Evolutionary conservation across 2,113 vertebrate genomes (phyloP).

Genomic region (Pipa parva): DNA sequence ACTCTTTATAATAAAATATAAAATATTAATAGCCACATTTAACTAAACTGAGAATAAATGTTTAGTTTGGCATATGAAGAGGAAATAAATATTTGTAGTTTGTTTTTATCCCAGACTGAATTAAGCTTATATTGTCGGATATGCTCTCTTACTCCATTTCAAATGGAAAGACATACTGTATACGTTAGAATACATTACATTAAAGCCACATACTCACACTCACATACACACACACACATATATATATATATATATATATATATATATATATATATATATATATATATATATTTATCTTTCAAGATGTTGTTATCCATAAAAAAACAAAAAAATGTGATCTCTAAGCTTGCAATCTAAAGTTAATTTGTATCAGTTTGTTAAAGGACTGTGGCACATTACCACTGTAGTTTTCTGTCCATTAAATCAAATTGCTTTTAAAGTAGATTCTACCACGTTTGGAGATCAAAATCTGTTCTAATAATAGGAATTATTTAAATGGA

Average conservation of each 20-base stretch:
- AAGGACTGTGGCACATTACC: slow-evolving; percentile 21
- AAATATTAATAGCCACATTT: no score
- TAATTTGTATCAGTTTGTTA: slow-evolving; percentile 31
- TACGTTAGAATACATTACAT: no score
- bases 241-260: slow-evolving; percentile 11
- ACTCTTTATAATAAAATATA: no score
- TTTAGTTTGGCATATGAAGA: no score
- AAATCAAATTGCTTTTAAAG: slow-evolving; percentile 39
- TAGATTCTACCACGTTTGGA: slow-evolving; percentile 36
- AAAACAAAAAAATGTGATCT: slow-evolving; percentile 22
- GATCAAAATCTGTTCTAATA: slow-evolving; percentile 38
- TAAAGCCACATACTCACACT: no score
- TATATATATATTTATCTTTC: slow-evolving; percentile 5
- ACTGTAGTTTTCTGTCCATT: slow-evolving; percentile 30
- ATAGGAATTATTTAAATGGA: slow-evolving; percentile 44
- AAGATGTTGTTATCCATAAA: background rate
- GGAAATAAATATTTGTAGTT: no score
- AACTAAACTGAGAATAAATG: no score
- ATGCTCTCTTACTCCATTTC: no score
- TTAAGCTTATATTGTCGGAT: no score
- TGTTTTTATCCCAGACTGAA: no score
- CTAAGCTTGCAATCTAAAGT: slow-evolving; percentile 11
- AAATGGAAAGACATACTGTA: no score
- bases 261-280: slow-evolving; percentile 8
- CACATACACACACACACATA: no score